Evolutionary conservation across 2,888 invertebrate species (phyloP), one percentile per base, ranked within the genome.

Genomic region (Pseudanteris insignis): DNA sequence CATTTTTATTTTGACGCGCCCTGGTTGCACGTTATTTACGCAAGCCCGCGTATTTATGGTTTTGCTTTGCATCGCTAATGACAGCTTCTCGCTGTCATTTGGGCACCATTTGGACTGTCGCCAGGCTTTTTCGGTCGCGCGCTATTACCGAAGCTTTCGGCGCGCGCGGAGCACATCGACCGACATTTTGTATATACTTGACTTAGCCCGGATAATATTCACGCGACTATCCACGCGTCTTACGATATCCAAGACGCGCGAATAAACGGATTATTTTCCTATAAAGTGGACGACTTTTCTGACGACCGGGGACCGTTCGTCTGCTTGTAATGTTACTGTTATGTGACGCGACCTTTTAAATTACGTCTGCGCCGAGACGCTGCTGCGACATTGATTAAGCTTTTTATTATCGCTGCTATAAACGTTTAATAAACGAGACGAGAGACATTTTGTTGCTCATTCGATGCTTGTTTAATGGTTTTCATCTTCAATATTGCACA

Each of bases 61-160:
- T 65, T 63, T 59, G 61, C 58, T 72, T 70, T 71, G 75, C 72
- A 70, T 71, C 75, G 73, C 74, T 75, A 73, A 75, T 72, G 74
- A 72, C 68, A 67, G 66, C 38, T 46, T 50, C 41, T 51, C 57
- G 58, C 44, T 58, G 57, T 63, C 66, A 66, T 72, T 73, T 71
- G 66, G 63, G 12, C 8, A n/a, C 21, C 21, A 21, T 21, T 21
- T 21, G 21, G 21, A 21, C 7, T 21, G 21, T 21, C 21, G 21
- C 21, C 21, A 21, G 7, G 4, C 4, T 5, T 21, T 21, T 21
- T 21, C 21, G 4, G 7, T 7, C 4, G 21, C 21, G 21, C 7
- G 21, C 7, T 21, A 21, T 21, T n/a, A n/a, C n/a, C n/a, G n/a
- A n/a, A n/a, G n/a, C 21, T 7, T 21, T 21, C 7, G 3, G 4